Evolutionary conservation across 2,113 vertebrate species (phyloP).

Genomic region (Proterorhinus semilunaris): DNA sequence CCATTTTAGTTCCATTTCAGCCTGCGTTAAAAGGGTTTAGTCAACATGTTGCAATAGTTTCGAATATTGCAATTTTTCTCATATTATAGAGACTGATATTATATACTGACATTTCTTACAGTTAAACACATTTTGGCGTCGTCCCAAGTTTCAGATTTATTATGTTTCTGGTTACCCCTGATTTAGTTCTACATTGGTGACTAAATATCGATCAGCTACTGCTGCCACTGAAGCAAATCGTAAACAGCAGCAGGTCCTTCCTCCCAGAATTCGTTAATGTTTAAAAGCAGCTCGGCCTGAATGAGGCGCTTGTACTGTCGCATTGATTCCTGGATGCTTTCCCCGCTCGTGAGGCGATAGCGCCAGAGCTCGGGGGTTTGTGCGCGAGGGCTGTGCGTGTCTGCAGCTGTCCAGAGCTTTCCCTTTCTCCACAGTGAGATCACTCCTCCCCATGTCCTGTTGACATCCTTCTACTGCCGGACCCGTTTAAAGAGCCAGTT

Average conservation of each 20-base stretch:
- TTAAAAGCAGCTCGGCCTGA: background rate
- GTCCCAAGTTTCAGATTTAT: no score
- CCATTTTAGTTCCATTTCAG: no score
- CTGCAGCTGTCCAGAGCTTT: background rate
- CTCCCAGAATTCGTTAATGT: background rate
- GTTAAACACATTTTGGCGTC: no score
- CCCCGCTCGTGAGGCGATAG: background rate
- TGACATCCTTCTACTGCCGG: background rate
- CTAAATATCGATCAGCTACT: no score
- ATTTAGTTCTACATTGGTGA: no score
- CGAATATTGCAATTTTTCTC: no score
- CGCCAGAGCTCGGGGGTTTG: background rate
- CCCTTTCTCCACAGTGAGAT: background rate
- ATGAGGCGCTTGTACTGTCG: background rate
- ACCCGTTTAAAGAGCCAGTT: background rate
- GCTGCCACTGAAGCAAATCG: no score
- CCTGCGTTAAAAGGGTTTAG: no score
- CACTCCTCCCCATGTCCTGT: background rate
- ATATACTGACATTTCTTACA: no score
- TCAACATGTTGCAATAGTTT: no score
- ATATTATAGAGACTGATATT: no score
- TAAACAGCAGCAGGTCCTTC: background rate
- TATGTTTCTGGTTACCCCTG: no score
- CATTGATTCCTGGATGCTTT: background rate
- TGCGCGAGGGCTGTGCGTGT: background rate